Percentiles rank a stretch among this genome's conserved stretches.
Evolutionary conservation across 2,888 invertebrate species (phyloP).

Genomic region (Drosophila pegasa): DNA sequence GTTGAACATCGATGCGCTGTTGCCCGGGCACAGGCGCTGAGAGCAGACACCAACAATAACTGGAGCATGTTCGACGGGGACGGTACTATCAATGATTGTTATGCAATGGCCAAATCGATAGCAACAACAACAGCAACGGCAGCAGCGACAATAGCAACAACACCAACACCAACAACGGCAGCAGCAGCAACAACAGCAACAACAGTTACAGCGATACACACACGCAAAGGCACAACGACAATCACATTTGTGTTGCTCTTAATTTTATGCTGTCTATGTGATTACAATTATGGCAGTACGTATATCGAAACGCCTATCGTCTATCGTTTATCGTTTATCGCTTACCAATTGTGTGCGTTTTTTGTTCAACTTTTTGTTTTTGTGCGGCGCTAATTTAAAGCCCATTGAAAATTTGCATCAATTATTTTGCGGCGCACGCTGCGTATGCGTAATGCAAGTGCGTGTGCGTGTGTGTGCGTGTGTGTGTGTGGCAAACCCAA

Average conservation of each 20-base stretch:
- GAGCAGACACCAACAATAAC: conserved; percentile 28
- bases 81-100: conserved; percentile 60
- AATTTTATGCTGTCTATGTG: conserved; percentile 77
- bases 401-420: conserved; percentile 27
- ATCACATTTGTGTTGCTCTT: conserved; percentile 67
- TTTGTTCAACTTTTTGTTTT: conserved; percentile 15
- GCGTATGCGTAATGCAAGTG: conserved; percentile 43
- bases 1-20: conserved; percentile 52
- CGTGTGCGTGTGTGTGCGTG: conserved; percentile 4
- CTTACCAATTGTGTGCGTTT: conserved; percentile 7
- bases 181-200: conserved; percentile 6
- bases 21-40: conserved; percentile 31
- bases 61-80: conserved; percentile 43
- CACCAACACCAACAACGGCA: conserved; percentile 24
- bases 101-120: conserved; percentile 75
- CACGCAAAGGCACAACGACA: conserved; percentile 65
- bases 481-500: conserved; percentile 18
- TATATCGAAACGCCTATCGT: conserved; percentile 33
- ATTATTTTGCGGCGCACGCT: conserved; percentile 13
- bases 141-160: conserved; percentile 29
- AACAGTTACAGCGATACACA: conserved; percentile 48
- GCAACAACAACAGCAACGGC: conserved; percentile 27
- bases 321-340: conserved; percentile 8
- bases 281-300: conserved; percentile 76
- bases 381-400: conserved; percentile 36